Evolutionary conservation across 2,113 vertebrate genomes (phyloP).

Genomic region (Glaucidium brasilianum): DNA sequence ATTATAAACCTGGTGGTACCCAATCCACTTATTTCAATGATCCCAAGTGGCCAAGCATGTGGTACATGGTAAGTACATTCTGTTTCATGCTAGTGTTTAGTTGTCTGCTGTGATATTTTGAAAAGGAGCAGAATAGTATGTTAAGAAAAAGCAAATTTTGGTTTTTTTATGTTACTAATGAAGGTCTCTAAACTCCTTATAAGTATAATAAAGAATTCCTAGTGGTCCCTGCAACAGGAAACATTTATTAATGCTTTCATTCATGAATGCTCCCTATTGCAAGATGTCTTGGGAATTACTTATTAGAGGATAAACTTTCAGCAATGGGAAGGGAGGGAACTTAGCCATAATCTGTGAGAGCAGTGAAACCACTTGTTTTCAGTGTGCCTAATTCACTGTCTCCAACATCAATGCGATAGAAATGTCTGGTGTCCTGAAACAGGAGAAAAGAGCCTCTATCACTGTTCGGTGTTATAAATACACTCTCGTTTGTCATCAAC

Average conservation of each 20-base stretch:
- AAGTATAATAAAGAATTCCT: neutral
- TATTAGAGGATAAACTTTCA: neutral
- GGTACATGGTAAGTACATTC: constrained; percentile 93
- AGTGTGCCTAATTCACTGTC: neutral
- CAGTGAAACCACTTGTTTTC: neutral
- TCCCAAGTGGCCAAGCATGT: constrained; percentile 99
- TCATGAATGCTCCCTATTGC: neutral
- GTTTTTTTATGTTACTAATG: neutral
- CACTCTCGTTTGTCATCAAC: neutral
- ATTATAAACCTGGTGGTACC: constrained; percentile 85
- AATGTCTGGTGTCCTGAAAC: neutral
- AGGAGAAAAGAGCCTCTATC: neutral
- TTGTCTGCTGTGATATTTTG: neutral
- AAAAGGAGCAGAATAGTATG: neutral
- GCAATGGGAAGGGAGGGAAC: neutral
- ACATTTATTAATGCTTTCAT: neutral
- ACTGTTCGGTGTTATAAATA: neutral
- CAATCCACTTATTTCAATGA: constrained; percentile 94
- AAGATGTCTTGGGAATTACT: neutral
- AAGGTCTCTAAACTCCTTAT: neutral
- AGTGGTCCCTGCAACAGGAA: neutral
- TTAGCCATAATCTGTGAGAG: neutral
- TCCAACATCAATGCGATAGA: neutral
- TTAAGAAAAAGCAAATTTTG: neutral
- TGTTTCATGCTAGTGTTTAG: neutral